phyloP scores from a whole-genome alignment of 2,888 invertebrate species.

The Chaetogeoica ovagalla region DNA sequence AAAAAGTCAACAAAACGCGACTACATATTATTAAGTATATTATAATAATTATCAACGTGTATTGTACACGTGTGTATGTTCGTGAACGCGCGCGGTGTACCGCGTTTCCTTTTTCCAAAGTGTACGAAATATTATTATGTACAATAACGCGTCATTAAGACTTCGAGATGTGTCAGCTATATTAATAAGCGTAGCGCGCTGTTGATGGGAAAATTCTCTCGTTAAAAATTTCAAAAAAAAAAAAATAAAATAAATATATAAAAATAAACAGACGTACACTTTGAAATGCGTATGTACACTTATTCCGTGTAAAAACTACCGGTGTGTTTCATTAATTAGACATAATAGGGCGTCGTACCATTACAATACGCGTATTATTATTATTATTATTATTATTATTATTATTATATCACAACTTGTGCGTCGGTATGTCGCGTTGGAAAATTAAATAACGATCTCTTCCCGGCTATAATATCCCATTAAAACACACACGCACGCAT shows the following conservation, averaged over 20 bases:
- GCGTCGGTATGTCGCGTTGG: not conserved
- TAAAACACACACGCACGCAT: not conserved
- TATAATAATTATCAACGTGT: not conserved
- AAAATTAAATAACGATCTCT: slow-evolving; percentile 23
- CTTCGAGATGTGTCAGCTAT: slow-evolving; percentile 1
- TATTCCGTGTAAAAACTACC: not conserved
- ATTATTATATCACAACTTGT: not conserved
- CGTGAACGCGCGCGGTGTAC: no score
- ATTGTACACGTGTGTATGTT: not conserved
- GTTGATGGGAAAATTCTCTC: slow-evolving; percentile 29
- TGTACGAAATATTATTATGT: not conserved
- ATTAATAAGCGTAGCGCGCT: no score
- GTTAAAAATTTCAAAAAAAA: not conserved
- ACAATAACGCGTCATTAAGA: slow-evolving; percentile 39
- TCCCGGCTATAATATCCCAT: not conserved
- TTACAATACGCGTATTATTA: not conserved
- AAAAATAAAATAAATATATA: not conserved
- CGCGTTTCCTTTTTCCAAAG: slow-evolving; percentile 18
- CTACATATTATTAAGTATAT: no score
- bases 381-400: no score
- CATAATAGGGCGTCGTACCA: slow-evolving; percentile 2
- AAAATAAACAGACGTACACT: not conserved
- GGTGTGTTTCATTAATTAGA: slow-evolving; percentile 12
- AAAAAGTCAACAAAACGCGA: no score
- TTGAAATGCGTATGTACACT: not conserved